Conservation (phyloP, 2,797 vertebrate species). For the Danio tinwini region DNA sequence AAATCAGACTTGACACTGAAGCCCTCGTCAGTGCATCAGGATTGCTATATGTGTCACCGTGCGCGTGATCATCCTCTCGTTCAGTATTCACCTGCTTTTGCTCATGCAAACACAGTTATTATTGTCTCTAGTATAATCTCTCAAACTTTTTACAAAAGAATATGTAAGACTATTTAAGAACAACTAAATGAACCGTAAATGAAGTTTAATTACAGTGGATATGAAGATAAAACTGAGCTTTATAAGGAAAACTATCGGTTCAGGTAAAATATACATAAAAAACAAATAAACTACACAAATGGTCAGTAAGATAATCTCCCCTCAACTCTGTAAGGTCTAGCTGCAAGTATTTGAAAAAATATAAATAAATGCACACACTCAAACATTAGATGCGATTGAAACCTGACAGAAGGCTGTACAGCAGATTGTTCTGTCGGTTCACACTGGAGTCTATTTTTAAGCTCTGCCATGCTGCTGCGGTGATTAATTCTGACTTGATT, state of each 20-base stretch:
- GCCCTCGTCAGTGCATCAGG: no score
- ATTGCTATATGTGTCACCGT: no score
- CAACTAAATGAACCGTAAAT: no score
- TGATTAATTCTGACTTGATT: constrained; percentile 14
- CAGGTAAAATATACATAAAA: no score
- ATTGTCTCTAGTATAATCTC: no score
- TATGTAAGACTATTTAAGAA: no score
- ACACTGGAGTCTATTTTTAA: constrained; percentile 25
- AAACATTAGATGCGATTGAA: background rate
- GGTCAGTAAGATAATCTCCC: background rate
- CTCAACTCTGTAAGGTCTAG: background rate
- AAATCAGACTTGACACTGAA: no score
- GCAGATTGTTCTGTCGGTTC: constrained; percentile 4
- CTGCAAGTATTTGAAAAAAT: background rate
- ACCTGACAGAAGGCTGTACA: background rate
- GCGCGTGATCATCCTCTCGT: no score
- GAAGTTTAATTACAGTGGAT: background rate
- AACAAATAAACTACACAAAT: background rate
- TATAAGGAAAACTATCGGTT: no score
- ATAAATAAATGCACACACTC: background rate
- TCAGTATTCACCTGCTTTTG: no score
- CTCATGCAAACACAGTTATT: no score
- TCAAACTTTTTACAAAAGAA: no score
- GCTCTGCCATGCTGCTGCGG: background rate
- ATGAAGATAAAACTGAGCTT: background rate